Percentiles rank a stretch among this genome's conserved stretches.
Conservation (phyloP, 1,140 invertebrate genomes). For the Magallana angulata region DNA sequence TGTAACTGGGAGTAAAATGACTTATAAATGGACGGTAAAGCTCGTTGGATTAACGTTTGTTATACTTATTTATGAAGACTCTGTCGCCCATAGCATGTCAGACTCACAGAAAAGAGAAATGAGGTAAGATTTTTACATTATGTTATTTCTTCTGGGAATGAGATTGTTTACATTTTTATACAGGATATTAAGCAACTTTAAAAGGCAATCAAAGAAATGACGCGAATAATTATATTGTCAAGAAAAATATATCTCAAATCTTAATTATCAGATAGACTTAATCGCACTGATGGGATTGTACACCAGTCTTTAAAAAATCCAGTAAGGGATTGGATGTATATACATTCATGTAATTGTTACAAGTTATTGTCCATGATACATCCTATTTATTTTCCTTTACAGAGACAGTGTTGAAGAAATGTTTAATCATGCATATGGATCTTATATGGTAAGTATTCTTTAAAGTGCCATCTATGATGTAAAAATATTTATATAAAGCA, state of each 20-base stretch:
- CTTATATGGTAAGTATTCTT: slow-evolving; percentile 89
- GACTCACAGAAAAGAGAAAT: slow-evolving; percentile 58
- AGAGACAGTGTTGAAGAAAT: slow-evolving; percentile 94
- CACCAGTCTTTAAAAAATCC: too few relatives aligned
- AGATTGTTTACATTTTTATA: too few relatives aligned
- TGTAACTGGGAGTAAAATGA: slow-evolving; percentile 14
- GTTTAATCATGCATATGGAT: slow-evolving; percentile 98
- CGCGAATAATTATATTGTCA: too few relatives aligned
- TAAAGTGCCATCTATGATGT: neutral
- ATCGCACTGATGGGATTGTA: too few relatives aligned
- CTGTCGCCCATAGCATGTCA: slow-evolving; percentile 52
- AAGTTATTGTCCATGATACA: too few relatives aligned
- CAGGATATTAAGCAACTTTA: too few relatives aligned
- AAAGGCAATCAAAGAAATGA: too few relatives aligned
- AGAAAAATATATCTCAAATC: too few relatives aligned
- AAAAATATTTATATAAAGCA: neutral
- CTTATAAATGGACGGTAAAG: neutral
- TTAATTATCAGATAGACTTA: too few relatives aligned
- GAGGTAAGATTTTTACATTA: slow-evolving; percentile 51
- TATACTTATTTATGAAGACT: slow-evolving; percentile 56
- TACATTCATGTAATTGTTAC: too few relatives aligned
- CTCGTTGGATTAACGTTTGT: slow-evolving; percentile 33
- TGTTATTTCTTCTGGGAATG: too few relatives aligned
- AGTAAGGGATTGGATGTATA: too few relatives aligned
- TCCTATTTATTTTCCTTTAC: slow-evolving; percentile 71